A percentile compares a stretch with the other conserved stretches of the same genome.
These are phyloP conservation scores for Ovis aries DNA, from an alignment of 2,113 vertebrate species.

Conservation along the genomic window DNA sequence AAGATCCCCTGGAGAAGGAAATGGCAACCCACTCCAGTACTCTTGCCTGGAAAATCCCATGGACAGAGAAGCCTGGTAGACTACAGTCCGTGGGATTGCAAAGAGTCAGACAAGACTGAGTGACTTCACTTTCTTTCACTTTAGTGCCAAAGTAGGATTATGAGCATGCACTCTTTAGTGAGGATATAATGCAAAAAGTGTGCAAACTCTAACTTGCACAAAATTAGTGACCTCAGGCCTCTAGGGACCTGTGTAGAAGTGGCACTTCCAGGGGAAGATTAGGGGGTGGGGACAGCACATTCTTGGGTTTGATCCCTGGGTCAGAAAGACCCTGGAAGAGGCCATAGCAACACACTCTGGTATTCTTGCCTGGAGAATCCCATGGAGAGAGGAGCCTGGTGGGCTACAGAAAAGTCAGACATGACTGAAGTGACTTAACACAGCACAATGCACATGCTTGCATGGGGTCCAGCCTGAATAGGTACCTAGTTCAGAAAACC, in stretches of 20 bases:
- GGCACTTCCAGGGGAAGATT: neutral
- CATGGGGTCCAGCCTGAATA: neutral
- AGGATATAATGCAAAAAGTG: neutral
- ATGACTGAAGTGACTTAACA: neutral
- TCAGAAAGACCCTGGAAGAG: neutral
- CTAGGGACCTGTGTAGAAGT: neutral
- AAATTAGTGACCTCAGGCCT: neutral
- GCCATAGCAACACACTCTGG: neutral
- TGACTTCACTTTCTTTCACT: no score
- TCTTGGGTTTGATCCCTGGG: neutral
- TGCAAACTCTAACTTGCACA: no score
- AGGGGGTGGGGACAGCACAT: neutral
- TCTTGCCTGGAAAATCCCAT: no score
- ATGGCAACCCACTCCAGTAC: no score
- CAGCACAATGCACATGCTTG: neutral
- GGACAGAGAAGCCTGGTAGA: no score
- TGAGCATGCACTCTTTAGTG: neutral
- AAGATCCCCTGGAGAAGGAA: no score
- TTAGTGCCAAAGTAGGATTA: neutral
- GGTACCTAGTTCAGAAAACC: neutral
- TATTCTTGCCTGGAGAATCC: neutral
- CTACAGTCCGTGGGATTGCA: no score
- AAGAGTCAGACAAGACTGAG: rapidly evolving
- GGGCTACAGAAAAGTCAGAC: neutral
- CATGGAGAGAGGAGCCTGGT: neutral